Evolutionary conservation across 2,888 invertebrate genomes (phyloP), one percentile per base, ranked within the genome.

Genomic region (Thyatira batis): DNA sequence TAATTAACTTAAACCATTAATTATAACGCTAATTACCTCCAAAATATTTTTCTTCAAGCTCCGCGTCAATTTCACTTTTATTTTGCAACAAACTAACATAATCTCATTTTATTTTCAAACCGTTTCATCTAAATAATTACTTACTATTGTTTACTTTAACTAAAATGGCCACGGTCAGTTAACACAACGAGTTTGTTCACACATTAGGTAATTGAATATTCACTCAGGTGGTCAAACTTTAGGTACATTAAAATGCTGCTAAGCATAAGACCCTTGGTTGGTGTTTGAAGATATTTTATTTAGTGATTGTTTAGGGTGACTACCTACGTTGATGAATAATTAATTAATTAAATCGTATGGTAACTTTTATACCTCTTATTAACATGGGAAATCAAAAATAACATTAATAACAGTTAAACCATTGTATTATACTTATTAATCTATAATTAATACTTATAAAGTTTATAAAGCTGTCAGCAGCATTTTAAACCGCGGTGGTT

Each of bases 141-240:
- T 54, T 51, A 66, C 64, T 62, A 60, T 56, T 63, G 67, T 69
- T 60, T 61, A 61, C 65, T 65, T 57, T 64, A 64, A 58, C 62
- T 50, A 13, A 39, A 39, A 69, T 46, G 55, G 74, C 78, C 73
- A 80, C 76, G 82, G 78, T 67, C 67, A 65, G 65, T 79, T 69
- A 65, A 51, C 69, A 66, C 65, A 59, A 57, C 28, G 57, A 63
- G 65, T 73, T 70, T 71, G 68, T 71, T 72, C 66, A 72, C 76
- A 77, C 73, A 66, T 81, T 76, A 74, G 64, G 73, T 77, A 82
- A 82, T 77, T 76, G 67, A 63, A 58, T 70, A 71, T 76, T 67
- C 69, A 65, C 55, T 45, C 53, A 51, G 52, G 58, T 59, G 49
- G 57, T 60, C 55, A 51, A 45, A 54, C 52, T 49, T 48, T 25